Evolutionary conservation across 2,888 invertebrate genomes (phyloP), one percentile per base, ranked within the genome.

Genomic region (Apamea crenata): DNA sequence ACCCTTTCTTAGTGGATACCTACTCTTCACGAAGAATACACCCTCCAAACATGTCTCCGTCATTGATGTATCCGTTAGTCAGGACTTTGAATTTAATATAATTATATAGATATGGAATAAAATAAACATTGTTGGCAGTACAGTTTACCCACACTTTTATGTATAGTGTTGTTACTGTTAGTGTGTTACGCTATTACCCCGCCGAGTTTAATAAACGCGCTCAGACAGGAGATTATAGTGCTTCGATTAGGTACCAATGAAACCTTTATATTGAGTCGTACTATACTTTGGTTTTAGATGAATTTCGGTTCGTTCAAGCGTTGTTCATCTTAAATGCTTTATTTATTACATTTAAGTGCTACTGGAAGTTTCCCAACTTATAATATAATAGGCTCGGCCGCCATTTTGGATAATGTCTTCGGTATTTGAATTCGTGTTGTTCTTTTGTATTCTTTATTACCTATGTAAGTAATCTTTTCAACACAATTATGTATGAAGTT

Each of bases 301-400:
- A 73, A 80, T 78, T 78, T 63, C 47, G 68, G 59, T 7, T 53
- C 74, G 67, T 74, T 74, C 76, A 78, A 73, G 78, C 78, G 86
- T 86, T 82, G 74, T 75, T 82, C 86, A 59, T 75, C 77, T 85
- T 80, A 83, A 85, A 87, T 78, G 81, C 77, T 87, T 88, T 81
- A 83, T 40, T 56, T 77, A 66, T 77, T 59, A 73, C 73, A 74
- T 80, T 81, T 83, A 83, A 87, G 87, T 75, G 78, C 71, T 71
- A 59, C 70, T 76, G 79, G 32, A 88, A 86, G 67, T 88, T 87
- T 80, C 67, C 18, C 56, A 85, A 77, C 71, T 74, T 74, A 68
- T 36, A 68, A 44, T 61, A 50, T 29, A 80, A 73, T 47, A 71
- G 36, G n/a, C 40, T 53, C 12, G 21, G 44, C 40, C 25, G 25